Conservation (phyloP, 1,140 invertebrate species). For the Melipona quadrifasciata region DNA sequence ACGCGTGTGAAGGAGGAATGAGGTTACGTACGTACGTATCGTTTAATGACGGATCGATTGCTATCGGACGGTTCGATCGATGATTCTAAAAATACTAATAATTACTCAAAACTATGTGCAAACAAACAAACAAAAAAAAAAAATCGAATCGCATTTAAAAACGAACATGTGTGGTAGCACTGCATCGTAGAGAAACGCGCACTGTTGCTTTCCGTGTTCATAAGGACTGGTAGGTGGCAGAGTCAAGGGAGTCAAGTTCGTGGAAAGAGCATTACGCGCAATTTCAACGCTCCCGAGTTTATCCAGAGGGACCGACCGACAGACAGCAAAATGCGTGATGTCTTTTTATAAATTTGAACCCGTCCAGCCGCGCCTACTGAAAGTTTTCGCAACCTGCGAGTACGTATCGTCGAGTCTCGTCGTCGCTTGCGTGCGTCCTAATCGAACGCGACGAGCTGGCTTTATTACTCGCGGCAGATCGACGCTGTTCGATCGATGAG, state of each 20-base stretch:
- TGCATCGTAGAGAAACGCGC: conserved; percentile 37
- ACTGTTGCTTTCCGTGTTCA: conserved; percentile 64
- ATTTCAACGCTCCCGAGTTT: background rate
- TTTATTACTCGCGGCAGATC: conserved; percentile 11
- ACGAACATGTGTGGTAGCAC: conserved; percentile 39
- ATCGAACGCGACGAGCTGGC: background rate
- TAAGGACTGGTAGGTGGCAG: conserved; percentile 30
- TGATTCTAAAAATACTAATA: conserved; percentile 8
- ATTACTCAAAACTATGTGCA: background rate
- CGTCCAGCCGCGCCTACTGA: conserved; percentile 10
- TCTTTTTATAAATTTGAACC: conserved; percentile 15
- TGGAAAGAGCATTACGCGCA: conserved; percentile 13
- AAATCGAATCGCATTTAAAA: conserved; percentile 4
- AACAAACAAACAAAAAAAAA: background rate
- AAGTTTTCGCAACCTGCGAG: background rate
- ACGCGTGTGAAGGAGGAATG: background rate
- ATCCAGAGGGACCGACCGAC: background rate
- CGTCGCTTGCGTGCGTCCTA: conserved; percentile 4
- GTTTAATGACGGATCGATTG: no score
- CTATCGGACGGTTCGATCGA: conserved; percentile 17
- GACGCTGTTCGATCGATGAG: background rate
- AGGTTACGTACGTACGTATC: background rate
- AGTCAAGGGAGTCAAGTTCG: background rate
- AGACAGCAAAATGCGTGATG: background rate
- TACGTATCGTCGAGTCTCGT: conserved; percentile 5